phyloP scores from a whole-genome alignment of 2,797 vertebrate genomes.

The Dromococcyx pavoninus region DNA sequence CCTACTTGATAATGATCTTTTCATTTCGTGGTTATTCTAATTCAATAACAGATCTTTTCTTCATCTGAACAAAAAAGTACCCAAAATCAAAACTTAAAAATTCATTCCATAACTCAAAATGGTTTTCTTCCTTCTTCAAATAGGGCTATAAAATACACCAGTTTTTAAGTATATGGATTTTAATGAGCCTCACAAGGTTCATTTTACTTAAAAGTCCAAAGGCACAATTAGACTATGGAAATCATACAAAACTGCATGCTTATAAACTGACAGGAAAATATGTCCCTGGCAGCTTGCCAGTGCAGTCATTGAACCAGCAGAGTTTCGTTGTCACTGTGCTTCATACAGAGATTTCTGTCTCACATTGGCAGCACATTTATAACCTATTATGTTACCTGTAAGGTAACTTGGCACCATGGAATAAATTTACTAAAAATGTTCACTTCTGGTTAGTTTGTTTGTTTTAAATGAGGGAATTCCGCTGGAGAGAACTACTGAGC shows the following conservation, averaged over 20 bases:
- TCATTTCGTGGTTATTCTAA: not conserved
- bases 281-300: not conserved
- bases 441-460: not conserved
- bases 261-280: not conserved
- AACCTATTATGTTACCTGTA: not conserved
- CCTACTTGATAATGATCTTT: not conserved
- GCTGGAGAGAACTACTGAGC: not conserved
- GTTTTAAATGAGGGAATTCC: not conserved
- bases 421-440: not conserved
- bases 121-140: not conserved
- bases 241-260: not conserved
- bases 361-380: not conserved
- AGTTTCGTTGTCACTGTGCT: not conserved
- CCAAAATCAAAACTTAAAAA: not conserved
- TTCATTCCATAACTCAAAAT: not conserved
- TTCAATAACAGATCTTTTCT: not conserved
- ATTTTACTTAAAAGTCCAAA: slow-evolving; percentile 9
- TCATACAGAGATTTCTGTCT: not conserved
- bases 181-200: not conserved
- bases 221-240: not conserved
- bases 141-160: not conserved
- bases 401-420: not conserved
- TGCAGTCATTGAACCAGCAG: not conserved
- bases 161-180: not conserved
- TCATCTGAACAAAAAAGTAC: not conserved